Evolutionary conservation across 2,113 vertebrate genomes (phyloP).

Genomic region (Panurus biarmicus): DNA sequence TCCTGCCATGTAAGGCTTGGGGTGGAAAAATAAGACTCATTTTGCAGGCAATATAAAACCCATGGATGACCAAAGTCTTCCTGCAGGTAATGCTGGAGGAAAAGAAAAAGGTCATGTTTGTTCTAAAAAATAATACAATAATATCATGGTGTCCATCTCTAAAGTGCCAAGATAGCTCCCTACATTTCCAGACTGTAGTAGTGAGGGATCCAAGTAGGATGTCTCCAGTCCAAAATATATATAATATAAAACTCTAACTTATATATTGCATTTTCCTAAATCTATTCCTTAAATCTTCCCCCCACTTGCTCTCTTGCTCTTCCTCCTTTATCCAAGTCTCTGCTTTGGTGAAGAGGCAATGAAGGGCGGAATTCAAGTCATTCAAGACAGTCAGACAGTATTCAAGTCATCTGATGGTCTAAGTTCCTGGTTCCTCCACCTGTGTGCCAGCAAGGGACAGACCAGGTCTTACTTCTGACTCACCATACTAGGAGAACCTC

Average conservation of each 20-base stretch:
- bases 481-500: background rate
- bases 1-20: background rate
- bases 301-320: background rate
- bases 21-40: background rate
- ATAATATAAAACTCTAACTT: background rate
- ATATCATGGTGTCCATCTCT: background rate
- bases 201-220: background rate
- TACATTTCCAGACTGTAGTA: background rate
- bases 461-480: background rate
- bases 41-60: background rate
- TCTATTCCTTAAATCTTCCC: background rate
- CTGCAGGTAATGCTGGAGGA: background rate
- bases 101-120: background rate
- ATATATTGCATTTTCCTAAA: background rate
- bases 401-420: fast-evolving
- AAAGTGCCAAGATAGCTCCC: background rate
- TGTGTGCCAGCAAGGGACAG: background rate
- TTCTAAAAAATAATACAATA: background rate
- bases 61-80: background rate
- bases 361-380: background rate
- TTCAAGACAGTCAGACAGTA: background rate
- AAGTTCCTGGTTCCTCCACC: background rate
- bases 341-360: background rate
- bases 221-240: background rate
- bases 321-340: background rate